A percentile compares a stretch with the other conserved stretches of the same genome.
Conservation (phyloP, 2,888 invertebrate species). For the Sarcophaga variegata region DNA sequence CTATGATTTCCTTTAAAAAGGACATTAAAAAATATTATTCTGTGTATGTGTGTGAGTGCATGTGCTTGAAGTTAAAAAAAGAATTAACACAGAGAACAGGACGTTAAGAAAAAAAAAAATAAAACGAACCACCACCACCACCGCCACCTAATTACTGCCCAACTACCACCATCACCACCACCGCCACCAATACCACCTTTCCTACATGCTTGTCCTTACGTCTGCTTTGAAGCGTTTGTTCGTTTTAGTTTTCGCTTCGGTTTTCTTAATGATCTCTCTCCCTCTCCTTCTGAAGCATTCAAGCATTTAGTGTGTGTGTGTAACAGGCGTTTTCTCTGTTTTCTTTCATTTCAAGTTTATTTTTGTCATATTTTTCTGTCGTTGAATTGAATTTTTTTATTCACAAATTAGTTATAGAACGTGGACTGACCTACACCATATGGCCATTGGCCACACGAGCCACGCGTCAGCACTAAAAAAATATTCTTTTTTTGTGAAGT, state of each 20-base stretch:
- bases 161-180: conserved; percentile 41
- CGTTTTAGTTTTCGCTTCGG: conserved; percentile 33
- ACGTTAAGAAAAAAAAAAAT: no score
- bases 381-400: conserved; percentile 14
- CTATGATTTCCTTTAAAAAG: background rate
- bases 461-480: conserved; percentile 60
- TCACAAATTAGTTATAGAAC: conserved; percentile 60
- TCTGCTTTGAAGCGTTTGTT: conserved; percentile 36
- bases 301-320: conserved; percentile 58
- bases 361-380: conserved; percentile 13
- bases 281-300: conserved; percentile 53
- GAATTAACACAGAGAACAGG: no score
- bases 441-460: conserved; percentile 64
- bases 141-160: conserved; percentile 34
- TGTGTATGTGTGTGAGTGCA: no score
- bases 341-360: conserved; percentile 40
- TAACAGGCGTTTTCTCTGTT: conserved; percentile 55
- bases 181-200: conserved; percentile 60
- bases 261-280: conserved; percentile 61
- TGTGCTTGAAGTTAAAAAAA: no score
- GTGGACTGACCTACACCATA: conserved; percentile 68
- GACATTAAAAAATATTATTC: background rate
- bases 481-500: background rate
- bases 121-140: background rate
- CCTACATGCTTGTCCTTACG: background rate